Percentiles rank a stretch among this genome's conserved stretches.
Conservation (phyloP, 2,797 vertebrate genomes). For the Diceros bicornis region DNA sequence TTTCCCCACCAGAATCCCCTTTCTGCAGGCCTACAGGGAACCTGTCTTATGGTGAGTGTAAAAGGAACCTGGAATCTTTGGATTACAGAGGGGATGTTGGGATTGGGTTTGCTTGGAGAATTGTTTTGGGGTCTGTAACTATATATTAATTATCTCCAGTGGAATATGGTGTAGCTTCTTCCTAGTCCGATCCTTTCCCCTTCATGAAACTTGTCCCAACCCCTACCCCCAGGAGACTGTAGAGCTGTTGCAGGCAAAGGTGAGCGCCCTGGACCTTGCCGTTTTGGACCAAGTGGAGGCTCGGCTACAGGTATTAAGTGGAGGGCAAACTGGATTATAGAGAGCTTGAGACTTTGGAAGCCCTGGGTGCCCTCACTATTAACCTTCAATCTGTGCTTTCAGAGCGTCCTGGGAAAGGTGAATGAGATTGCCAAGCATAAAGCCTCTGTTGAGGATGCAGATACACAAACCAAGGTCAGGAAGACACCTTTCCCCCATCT, state of each 20-base stretch:
- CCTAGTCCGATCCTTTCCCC: slow-evolving; percentile 41
- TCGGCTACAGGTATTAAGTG: slow-evolving; percentile 93
- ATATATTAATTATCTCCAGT: background rate
- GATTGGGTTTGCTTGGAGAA: background rate
- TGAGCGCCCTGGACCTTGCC: slow-evolving; percentile 94
- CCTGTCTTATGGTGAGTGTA: slow-evolving; percentile 94
- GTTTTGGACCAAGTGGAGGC: slow-evolving; percentile 97
- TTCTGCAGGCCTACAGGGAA: slow-evolving; percentile 93
- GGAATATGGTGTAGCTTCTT: background rate
- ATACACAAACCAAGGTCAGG: slow-evolving; percentile 95
- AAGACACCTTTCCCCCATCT: background rate
- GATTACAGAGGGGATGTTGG: background rate
- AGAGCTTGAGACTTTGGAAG: slow-evolving; percentile 16
- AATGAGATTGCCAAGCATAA: slow-evolving; percentile 98
- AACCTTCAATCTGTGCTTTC: slow-evolving; percentile 60
- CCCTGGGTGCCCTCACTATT: background rate
- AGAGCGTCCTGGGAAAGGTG: slow-evolving; percentile 98
- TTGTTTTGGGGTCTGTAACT: slow-evolving; percentile 8
- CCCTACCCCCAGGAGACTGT: slow-evolving; percentile 92
- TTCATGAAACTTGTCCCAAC: slow-evolving; percentile 14
- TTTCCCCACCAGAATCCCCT: slow-evolving; percentile 92
- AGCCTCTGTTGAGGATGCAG: slow-evolving; percentile 94
- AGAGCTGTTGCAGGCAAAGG: slow-evolving; percentile 96
- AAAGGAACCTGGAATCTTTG: background rate
- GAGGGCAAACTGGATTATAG: background rate